Evolutionary conservation across 1,140 invertebrate genomes (phyloP), one percentile per base, ranked within the genome.

Genomic region (Oreohelix idahoensis): DNA sequence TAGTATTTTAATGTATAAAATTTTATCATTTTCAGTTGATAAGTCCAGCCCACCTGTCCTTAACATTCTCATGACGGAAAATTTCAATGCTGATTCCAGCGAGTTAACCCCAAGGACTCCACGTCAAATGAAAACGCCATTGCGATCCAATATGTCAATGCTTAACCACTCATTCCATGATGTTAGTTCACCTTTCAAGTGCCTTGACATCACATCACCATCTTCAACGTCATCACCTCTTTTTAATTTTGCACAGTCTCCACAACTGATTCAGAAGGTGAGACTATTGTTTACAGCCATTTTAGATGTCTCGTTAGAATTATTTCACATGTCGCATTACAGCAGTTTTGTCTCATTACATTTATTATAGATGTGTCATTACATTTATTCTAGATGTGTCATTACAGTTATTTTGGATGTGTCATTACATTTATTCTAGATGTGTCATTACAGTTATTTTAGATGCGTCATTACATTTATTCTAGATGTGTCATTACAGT

Each of bases 251-350:
- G 17, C 29, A 8, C 13, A 51, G 45, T 76, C 74, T 5, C 74
- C 74, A 45, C 74, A 76, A 45, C 13, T 76, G 29, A 76, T 76
- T 53, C 74, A 76, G 29, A 76, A 76, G 74, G 74, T 76, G 13
- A 76, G n/a, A n/a, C n/a, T n/a, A n/a, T n/a, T n/a, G n/a, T n/a
- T n/a, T n/a, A n/a, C n/a, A n/a, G n/a, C n/a, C n/a, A n/a, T 42
- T 73, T 39, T 42, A 39, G 20, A 4, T 66, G n/a, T n/a, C n/a
- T n/a, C n/a, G n/a, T n/a, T n/a, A n/a, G n/a, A n/a, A n/a, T n/a
- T n/a, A n/a, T n/a, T n/a, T n/a, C n/a, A n/a, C n/a, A n/a, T n/a
- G n/a, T n/a, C n/a, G n/a, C n/a, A n/a, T n/a, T n/a, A n/a, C n/a
- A n/a, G n/a, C n/a, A n/a, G n/a, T n/a, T n/a, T n/a, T n/a, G n/a